Evolutionary conservation across 2,888 invertebrate genomes (phyloP), one percentile per base, ranked within the genome.

Genomic region (Adelognathus sp.): DNA sequence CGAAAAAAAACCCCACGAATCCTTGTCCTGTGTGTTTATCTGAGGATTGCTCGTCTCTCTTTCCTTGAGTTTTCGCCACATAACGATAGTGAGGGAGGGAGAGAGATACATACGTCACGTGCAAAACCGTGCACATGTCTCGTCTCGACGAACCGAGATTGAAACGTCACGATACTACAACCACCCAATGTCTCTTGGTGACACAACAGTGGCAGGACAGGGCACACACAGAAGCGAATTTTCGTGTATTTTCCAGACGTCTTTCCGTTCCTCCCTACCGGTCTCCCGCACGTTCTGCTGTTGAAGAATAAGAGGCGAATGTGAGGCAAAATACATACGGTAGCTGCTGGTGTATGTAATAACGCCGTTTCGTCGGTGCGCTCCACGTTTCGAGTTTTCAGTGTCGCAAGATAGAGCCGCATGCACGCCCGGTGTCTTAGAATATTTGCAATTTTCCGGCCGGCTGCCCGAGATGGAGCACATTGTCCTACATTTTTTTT

Each of bases 371-470:
- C 52, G 74, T 52, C 58, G 58, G 39, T 61, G 33, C 36, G n/a
- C n/a, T n/a, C 60, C 31, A 36, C 33, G 33, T n/a, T 24, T 18
- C 9, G 50, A 24, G 50, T 16, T 74, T 60, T 41, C 56, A 50
- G 11, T 46, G 31, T 78, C n/a, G 50, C 54, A 56, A 78, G 78
- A 63, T 75, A n/a, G n/a, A 74, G 73, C 64, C 16, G 56, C 67
- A 74, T 71, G 61, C 46, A 46, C 79, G 64, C 46, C 81, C 82
- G 79, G 85, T 83, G 84, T 85, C 84, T 86, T 85, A 81, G 86
- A 86, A 87, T 87, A 88, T 89, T 88, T 88, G 86, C 88, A 87
- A 88, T 89, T 89, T 89, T 88, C 88, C 85, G 84, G 85, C 83
- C 77, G 83, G 85, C 82, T 88, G 87, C 84, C 54, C 78, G 75